Evolutionary conservation across 2,888 invertebrate genomes (phyloP).

Genomic region (Microplitis deprimator): DNA sequence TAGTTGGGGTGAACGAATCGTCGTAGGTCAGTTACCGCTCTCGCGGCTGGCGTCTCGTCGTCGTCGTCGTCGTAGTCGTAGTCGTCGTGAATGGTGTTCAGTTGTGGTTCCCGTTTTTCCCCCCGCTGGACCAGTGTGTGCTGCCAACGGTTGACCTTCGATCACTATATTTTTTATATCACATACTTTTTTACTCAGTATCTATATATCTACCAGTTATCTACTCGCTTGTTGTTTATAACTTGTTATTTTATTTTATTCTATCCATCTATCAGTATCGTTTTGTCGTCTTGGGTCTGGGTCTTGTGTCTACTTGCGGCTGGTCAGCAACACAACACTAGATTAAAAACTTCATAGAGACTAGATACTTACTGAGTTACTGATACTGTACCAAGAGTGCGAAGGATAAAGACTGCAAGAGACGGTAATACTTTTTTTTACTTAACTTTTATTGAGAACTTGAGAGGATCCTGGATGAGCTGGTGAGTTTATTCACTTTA

Average conservation of each 20-base stretch:
- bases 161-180: conserved; percentile 25
- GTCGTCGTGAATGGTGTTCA: conserved; percentile 43
- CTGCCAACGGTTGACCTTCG: conserved; percentile 37
- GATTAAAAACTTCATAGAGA: no score
- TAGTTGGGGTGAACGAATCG: conserved; percentile 53
- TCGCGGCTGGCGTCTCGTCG: conserved; percentile 32
- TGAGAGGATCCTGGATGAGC: conserved; percentile 15
- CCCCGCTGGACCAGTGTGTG: conserved; percentile 24
- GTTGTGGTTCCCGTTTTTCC: conserved; percentile 30
- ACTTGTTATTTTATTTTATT: neutral
- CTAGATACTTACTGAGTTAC: neutral
- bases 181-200: neutral
- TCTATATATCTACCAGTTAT: conserved; percentile 5
- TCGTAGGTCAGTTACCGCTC: conserved; percentile 56
- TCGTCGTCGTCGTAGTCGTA: conserved; percentile 35
- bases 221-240: neutral
- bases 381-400: neutral
- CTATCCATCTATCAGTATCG: neutral
- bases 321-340: no score
- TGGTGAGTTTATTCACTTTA: conserved; percentile 31
- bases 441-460: conserved; percentile 21
- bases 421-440: conserved; percentile 3
- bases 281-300: neutral
- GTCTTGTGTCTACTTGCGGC: no score
- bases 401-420: conserved; percentile 3